These are phyloP conservation scores for Tetragonisca angustula DNA, from an alignment of 2,888 invertebrate genomes.

Conservation along the genomic window DNA sequence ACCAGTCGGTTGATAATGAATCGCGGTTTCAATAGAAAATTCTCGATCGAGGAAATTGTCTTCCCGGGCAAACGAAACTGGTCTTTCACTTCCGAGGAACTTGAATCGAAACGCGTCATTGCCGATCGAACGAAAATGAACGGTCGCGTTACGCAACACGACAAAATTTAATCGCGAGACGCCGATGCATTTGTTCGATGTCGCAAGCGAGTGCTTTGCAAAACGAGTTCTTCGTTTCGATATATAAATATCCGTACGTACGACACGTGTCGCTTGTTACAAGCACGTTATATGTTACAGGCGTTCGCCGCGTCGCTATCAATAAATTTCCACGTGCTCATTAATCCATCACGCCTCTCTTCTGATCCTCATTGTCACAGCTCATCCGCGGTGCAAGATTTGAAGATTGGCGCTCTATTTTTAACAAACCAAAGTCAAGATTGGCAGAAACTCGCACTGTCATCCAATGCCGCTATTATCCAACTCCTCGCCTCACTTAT, in stretches of 20 bases:
- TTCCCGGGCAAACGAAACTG: not conserved
- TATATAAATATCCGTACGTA: not conserved
- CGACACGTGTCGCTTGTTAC: not conserved
- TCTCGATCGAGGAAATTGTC: constrained; percentile 2
- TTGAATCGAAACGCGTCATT: not conserved
- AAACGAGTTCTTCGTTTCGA: constrained; percentile 1
- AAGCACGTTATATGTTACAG: not conserved
- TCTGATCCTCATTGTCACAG: too few relatives aligned
- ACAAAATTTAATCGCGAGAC: not conserved
- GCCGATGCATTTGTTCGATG: not conserved
- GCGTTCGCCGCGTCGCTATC: not conserved
- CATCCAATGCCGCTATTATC: not conserved
- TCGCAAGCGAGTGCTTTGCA: not conserved
- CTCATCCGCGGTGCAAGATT: not conserved
- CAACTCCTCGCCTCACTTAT: not conserved
- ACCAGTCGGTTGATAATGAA: not conserved
- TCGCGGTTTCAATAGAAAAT: constrained; percentile 15
- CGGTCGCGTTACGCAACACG: not conserved
- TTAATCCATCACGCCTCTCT: not conserved
- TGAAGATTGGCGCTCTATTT: not conserved
- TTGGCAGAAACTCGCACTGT: not conserved
- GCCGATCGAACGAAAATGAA: not conserved
- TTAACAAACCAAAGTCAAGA: not conserved
- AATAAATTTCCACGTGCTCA: not conserved
- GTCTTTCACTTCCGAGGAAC: not conserved